A percentile compares a stretch with the other conserved stretches of the same genome.
phyloP scores from a whole-genome alignment of 2,888 invertebrate species.

The Idaea aversata region DNA sequence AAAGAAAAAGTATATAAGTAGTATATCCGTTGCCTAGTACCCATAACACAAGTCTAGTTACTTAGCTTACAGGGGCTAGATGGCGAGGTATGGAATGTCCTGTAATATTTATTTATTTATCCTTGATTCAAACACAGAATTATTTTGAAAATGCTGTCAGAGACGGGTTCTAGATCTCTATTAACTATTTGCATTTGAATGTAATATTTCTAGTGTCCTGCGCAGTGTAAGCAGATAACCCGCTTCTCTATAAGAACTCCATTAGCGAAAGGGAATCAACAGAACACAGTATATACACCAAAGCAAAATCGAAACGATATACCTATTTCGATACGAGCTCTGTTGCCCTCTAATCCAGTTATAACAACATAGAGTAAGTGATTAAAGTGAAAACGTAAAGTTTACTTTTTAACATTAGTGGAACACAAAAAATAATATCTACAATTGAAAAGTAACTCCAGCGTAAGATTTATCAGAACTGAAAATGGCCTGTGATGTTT shows the following conservation, averaged over 20 bases:
- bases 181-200: too few relatives aligned
- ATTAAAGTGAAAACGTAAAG: conserved; percentile 3
- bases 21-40: too few relatives aligned
- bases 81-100: too few relatives aligned
- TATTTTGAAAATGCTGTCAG: too few relatives aligned
- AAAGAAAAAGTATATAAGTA: too few relatives aligned
- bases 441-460: background rate
- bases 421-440: background rate
- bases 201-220: background rate
- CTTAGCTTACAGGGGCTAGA: too few relatives aligned
- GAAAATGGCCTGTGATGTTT: too few relatives aligned
- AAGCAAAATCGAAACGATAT: conserved; percentile 76
- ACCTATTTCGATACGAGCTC: conserved; percentile 67
- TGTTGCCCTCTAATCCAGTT: conserved; percentile 72
- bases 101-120: too few relatives aligned
- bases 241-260: background rate
- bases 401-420: background rate
- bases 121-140: too few relatives aligned
- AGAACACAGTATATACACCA: conserved; percentile 71
- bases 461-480: background rate
- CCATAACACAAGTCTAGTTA: too few relatives aligned
- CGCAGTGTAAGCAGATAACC: background rate
- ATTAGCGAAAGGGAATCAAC: conserved; percentile 44
- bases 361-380: conserved; percentile 55
- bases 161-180: too few relatives aligned